A percentile compares a stretch with the other conserved stretches of the same genome.
phyloP scores from a whole-genome alignment of 2,113 vertebrate species.

The Marmota monax region DNA sequence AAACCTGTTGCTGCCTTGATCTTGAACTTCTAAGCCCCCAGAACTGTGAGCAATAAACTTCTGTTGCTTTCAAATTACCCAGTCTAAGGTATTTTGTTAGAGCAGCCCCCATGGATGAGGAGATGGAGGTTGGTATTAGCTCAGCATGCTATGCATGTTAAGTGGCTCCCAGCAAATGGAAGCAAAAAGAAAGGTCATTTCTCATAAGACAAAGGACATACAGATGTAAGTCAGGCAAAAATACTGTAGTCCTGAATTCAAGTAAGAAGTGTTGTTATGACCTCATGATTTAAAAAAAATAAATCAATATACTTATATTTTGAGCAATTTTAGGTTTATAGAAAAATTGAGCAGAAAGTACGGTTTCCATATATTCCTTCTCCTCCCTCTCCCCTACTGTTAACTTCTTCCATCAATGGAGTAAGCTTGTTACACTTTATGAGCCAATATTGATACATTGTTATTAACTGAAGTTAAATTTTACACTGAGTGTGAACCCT shows the following conservation, averaged over 20 bases:
- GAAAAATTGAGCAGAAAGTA: background rate
- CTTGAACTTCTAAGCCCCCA: background rate
- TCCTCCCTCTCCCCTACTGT: too few relatives aligned
- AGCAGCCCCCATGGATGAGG: background rate
- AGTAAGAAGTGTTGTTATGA: background rate
- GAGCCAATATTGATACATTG: background rate
- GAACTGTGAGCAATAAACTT: background rate
- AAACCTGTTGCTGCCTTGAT: background rate
- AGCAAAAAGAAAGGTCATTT: background rate
- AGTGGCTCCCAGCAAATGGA: background rate
- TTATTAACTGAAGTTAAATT: background rate
- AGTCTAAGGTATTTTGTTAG: background rate
- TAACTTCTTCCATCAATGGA: background rate
- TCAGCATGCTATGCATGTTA: background rate
- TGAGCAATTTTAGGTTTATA: background rate
- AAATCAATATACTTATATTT: background rate
- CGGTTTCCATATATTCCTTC: background rate
- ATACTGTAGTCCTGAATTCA: background rate
- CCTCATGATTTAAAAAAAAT: background rate
- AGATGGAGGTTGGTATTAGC: background rate
- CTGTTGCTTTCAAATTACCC: background rate
- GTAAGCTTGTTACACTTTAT: background rate
- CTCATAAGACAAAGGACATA: background rate
- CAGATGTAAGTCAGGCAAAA: background rate
- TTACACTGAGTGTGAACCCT: background rate